These are phyloP conservation scores for Ascaphus truei DNA, from an alignment of 2,113 vertebrate genomes.

Conservation along the genomic window DNA sequence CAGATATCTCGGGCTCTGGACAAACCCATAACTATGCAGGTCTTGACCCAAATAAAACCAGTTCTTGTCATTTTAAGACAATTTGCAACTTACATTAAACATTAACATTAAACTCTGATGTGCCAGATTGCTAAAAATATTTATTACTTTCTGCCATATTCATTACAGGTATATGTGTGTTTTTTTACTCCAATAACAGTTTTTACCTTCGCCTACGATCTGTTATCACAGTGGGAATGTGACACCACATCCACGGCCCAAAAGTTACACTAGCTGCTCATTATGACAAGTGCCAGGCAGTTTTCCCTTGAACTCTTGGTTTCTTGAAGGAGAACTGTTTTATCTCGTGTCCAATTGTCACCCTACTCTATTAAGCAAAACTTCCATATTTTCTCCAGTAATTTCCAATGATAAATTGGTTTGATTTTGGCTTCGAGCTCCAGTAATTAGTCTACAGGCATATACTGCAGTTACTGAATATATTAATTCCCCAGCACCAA, in stretches of 20 bases:
- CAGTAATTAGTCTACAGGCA: not conserved
- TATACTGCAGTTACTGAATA: conserved; percentile 13
- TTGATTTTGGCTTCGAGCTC: not conserved
- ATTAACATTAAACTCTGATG: no score
- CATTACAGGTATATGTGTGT: no score
- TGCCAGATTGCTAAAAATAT: no score
- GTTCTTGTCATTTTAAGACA: no score
- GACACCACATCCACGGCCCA: conserved; percentile 1
- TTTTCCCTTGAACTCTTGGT: conserved; percentile 4
- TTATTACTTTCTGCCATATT: no score
- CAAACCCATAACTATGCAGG: no score
- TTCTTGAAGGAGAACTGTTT: not conserved
- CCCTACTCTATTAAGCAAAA: not conserved
- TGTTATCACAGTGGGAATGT: conserved; percentile 5
- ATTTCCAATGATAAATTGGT: not conserved
- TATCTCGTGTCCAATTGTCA: not conserved
- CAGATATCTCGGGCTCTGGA: no score
- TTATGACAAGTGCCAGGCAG: not conserved
- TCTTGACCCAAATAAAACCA: no score
- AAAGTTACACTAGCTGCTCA: conserved; percentile 1
- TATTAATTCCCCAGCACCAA: conserved; percentile 1
- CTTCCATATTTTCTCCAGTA: not conserved
- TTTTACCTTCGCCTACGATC: conserved; percentile 9
- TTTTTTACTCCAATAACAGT: no score
- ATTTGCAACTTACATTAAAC: no score